phyloP scores from a whole-genome alignment of 2,888 invertebrate genomes.

The Trachelus troglodyta region DNA sequence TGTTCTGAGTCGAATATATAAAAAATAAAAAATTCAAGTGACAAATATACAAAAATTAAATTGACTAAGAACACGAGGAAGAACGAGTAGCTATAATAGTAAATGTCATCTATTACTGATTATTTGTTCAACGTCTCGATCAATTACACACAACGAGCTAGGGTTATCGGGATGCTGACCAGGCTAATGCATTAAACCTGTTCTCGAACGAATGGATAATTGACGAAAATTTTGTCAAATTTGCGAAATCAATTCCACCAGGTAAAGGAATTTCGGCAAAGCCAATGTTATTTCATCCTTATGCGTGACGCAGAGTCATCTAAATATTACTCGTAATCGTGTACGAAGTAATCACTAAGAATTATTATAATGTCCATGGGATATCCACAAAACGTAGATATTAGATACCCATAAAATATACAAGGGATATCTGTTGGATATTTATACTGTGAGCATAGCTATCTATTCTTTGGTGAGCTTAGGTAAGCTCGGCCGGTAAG shows the following conservation, averaged over 20 bases:
- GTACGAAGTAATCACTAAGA: not conserved
- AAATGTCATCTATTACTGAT: not conserved
- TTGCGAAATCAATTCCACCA: not conserved
- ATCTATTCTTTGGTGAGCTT: not conserved
- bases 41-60: constrained; percentile 5
- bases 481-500: not conserved
- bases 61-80: constrained; percentile 11
- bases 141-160: not conserved
- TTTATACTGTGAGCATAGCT: not conserved
- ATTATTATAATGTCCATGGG: too few species aligned
- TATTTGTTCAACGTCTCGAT: not conserved
- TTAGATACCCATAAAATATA: not conserved
- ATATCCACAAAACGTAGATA: too few species aligned
- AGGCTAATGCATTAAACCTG: not conserved
- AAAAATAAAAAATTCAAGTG: constrained; percentile 11
- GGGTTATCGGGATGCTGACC: not conserved
- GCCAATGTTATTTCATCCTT: not conserved
- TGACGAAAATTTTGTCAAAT: not conserved
- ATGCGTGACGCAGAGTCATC: not conserved
- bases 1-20: constrained; percentile 2
- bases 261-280: not conserved
- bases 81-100: constrained; percentile 9
- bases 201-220: not conserved
- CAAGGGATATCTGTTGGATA: not conserved
- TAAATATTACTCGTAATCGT: not conserved